These are phyloP conservation scores for Omphaloscelis lunosa DNA, from an alignment of 2,888 invertebrate genomes.

Conservation along the genomic window DNA sequence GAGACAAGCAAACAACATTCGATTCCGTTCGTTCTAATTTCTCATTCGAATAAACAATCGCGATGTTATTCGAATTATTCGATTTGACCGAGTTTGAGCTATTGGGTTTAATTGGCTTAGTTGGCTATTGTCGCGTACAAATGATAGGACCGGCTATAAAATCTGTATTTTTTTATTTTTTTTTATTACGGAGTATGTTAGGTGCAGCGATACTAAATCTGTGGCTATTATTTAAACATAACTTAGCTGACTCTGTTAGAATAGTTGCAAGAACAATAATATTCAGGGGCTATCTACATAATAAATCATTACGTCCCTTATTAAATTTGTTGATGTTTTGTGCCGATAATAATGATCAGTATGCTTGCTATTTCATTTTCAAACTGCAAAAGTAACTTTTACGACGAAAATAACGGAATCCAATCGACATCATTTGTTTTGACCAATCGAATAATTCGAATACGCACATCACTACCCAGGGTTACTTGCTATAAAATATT, in stretches of 20 bases:
- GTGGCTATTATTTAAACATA: background rate
- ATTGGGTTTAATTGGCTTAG: slow-evolving; percentile 25
- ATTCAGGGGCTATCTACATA: background rate
- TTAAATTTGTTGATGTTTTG: background rate
- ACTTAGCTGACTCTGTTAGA: background rate
- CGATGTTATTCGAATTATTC: slow-evolving; percentile 39
- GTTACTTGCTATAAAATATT: slow-evolving; percentile 63
- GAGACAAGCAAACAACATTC: slow-evolving; percentile 32
- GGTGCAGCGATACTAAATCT: background rate
- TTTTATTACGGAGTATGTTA: background rate
- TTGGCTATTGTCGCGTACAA: slow-evolving; percentile 5
- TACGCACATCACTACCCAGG: slow-evolving; percentile 21
- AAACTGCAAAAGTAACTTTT: background rate
- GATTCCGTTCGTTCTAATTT: slow-evolving; percentile 36
- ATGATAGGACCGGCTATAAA: background rate
- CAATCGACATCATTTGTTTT: background rate
- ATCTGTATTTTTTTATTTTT: background rate
- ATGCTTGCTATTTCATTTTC: background rate
- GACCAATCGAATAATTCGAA: slow-evolving; percentile 12
- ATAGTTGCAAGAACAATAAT: background rate
- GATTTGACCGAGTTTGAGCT: slow-evolving; percentile 36
- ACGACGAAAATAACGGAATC: background rate
- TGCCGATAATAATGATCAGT: background rate
- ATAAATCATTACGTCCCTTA: background rate
- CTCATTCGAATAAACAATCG: slow-evolving; percentile 47